Conservation (phyloP, 2,888 invertebrate species). For the Stegophylla sp. region DNA sequence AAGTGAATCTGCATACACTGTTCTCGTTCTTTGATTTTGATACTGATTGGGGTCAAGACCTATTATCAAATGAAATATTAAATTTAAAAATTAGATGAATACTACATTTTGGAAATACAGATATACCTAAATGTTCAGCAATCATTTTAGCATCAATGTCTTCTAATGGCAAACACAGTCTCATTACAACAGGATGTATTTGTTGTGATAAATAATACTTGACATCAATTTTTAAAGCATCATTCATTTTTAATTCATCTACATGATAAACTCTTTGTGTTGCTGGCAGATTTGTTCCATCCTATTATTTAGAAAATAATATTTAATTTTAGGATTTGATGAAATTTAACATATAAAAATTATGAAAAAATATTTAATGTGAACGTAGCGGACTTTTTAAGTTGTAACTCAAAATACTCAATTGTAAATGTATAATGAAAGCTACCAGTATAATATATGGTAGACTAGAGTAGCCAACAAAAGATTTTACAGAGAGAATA, state of each 20-base stretch:
- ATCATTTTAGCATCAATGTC: constrained; percentile 89
- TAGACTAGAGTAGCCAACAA: too few relatives aligned
- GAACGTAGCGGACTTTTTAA: too few relatives aligned
- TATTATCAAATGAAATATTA: constrained; percentile 17
- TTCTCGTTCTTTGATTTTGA: constrained; percentile 34
- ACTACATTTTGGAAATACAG: constrained; percentile 61
- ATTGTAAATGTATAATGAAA: too few relatives aligned
- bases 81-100: background rate
- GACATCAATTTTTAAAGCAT: constrained; percentile 77
- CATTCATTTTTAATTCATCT: constrained; percentile 80
- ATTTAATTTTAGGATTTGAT: background rate
- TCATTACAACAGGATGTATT: constrained; percentile 92
- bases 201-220: constrained; percentile 94
- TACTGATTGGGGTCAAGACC: constrained; percentile 39
- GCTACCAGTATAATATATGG: too few relatives aligned
- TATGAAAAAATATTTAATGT: too few relatives aligned
- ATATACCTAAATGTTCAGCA: constrained; percentile 87
- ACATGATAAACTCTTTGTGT: constrained; percentile 93
- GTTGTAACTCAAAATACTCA: too few relatives aligned
- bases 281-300: constrained; percentile 79
- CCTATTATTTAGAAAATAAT: constrained; percentile 64
- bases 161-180: constrained; percentile 94
- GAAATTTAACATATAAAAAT: too few relatives aligned
- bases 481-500: too few relatives aligned
- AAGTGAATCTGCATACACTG: background rate